These are phyloP conservation scores for Macrosiphum euphorbiae DNA, from an alignment of 2,888 invertebrate genomes.

Conservation along the genomic window DNA sequence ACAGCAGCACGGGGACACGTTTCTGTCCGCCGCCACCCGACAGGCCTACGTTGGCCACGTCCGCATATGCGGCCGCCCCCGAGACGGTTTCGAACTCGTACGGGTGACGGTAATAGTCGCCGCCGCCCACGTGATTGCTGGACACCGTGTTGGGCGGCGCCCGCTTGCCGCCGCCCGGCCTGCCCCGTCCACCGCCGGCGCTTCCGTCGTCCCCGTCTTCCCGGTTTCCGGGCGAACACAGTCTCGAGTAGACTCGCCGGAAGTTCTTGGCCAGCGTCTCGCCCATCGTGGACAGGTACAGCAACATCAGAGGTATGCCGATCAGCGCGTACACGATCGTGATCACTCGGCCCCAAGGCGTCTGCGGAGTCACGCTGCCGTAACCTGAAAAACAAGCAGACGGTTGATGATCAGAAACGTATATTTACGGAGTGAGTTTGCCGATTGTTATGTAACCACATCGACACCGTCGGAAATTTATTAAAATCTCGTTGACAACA, in stretches of 20 bases:
- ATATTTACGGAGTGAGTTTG: background rate
- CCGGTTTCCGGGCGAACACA: constrained; percentile 69
- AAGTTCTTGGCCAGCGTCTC: constrained; percentile 86
- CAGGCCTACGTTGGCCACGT: background rate
- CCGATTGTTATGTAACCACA: too few species aligned
- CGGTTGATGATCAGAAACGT: background rate
- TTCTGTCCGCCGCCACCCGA: constrained; percentile 56
- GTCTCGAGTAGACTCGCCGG: constrained; percentile 78
- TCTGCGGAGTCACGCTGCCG: constrained; percentile 85
- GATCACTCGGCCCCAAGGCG: constrained; percentile 83
- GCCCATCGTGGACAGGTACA: constrained; percentile 89
- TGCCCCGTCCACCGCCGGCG: constrained; percentile 63
- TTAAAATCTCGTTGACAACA: too few species aligned
- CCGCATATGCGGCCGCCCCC: constrained; percentile 25
- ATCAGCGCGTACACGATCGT: constrained; percentile 88
- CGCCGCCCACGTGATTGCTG: constrained; percentile 66
- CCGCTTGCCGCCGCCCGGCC: constrained; percentile 62
- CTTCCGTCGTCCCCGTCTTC: constrained; percentile 51
- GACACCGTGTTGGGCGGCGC: constrained; percentile 65
- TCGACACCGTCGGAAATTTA: background rate
- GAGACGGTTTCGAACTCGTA: constrained; percentile 58
- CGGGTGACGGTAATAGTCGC: constrained; percentile 29
- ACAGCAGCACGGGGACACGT: constrained; percentile 88
- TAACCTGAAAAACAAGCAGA: constrained; percentile 76
- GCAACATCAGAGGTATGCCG: constrained; percentile 89